phyloP scores from a whole-genome alignment of 1,140 invertebrate genomes.

The Drosophila novamexicana region DNA sequence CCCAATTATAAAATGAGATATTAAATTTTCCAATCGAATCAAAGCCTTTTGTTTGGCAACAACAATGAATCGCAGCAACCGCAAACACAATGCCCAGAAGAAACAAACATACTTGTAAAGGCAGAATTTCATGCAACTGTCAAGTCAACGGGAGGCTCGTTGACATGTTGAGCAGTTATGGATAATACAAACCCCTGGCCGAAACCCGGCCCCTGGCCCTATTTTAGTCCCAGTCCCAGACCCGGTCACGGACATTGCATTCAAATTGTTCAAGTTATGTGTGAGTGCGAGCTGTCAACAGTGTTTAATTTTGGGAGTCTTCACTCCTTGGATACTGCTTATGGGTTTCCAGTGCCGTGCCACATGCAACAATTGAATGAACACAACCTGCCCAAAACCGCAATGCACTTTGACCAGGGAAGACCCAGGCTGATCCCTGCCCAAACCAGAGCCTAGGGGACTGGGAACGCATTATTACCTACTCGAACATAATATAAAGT shows the following conservation, averaged over 20 bases:
- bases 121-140: constrained; percentile 62
- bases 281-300: constrained; percentile 80
- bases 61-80: constrained; percentile 50
- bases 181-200: constrained; percentile 20
- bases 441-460: not conserved
- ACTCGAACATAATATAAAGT: constrained; percentile 19
- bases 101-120: constrained; percentile 33
- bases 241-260: constrained; percentile 41
- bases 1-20: constrained; percentile 65
- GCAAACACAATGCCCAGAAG: constrained; percentile 41
- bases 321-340: constrained; percentile 29
- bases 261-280: constrained; percentile 71
- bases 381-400: constrained; percentile 55
- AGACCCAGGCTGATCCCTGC: constrained; percentile 7
- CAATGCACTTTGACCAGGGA: constrained; percentile 76
- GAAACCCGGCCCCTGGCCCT: not conserved
- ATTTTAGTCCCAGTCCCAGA: not conserved
- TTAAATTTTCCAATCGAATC: constrained; percentile 48
- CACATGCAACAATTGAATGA: constrained; percentile 60
- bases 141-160: constrained; percentile 62
- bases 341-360: constrained; percentile 44
- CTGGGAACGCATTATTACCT: constrained; percentile 55
- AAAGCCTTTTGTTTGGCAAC: constrained; percentile 58
- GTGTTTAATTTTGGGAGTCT: constrained; percentile 71
- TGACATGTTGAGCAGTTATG: constrained; percentile 55